Evolutionary conservation across 2,888 invertebrate species (phyloP).

Genomic region (Nymphalis polychloros): DNA sequence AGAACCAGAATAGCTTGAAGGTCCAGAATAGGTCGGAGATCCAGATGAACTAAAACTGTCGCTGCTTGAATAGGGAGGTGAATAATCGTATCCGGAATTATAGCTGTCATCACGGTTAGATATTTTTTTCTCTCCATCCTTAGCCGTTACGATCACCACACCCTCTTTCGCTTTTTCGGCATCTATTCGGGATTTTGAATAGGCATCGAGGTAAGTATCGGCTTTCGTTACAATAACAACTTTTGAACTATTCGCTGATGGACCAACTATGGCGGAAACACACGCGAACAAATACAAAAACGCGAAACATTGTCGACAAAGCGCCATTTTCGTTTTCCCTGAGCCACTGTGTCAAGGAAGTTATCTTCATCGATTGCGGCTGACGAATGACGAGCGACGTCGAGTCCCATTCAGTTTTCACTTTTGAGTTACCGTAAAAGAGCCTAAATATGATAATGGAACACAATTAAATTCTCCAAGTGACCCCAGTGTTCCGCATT

Average conservation of each 20-base stretch:
- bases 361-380: conserved; percentile 75
- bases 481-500: conserved; percentile 76
- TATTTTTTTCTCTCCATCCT: conserved; percentile 75
- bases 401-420: conserved; percentile 76
- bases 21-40: conserved; percentile 54
- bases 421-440: conserved; percentile 81
- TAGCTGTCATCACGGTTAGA: conserved; percentile 74
- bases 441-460: conserved; percentile 82
- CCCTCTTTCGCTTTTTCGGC: conserved; percentile 73
- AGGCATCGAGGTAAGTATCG: conserved; percentile 85
- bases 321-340: conserved; percentile 60
- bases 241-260: conserved; percentile 62
- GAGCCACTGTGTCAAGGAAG: conserved; percentile 62
- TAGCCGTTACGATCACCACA: conserved; percentile 72
- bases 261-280: conserved; percentile 69
- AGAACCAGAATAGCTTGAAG: conserved; percentile 55
- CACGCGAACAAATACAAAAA: conserved; percentile 58
- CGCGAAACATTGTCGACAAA: conserved; percentile 52
- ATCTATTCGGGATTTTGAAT: conserved; percentile 80
- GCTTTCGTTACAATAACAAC: conserved; percentile 54
- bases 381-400: conserved; percentile 73
- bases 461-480: conserved; percentile 80
- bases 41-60: conserved; percentile 62
- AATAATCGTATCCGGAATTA: conserved; percentile 70
- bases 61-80: conserved; percentile 63